A percentile compares a stretch with the other conserved stretches of the same genome.
phyloP scores from a whole-genome alignment of 2,888 invertebrate species.

The Dynastes tityus region DNA sequence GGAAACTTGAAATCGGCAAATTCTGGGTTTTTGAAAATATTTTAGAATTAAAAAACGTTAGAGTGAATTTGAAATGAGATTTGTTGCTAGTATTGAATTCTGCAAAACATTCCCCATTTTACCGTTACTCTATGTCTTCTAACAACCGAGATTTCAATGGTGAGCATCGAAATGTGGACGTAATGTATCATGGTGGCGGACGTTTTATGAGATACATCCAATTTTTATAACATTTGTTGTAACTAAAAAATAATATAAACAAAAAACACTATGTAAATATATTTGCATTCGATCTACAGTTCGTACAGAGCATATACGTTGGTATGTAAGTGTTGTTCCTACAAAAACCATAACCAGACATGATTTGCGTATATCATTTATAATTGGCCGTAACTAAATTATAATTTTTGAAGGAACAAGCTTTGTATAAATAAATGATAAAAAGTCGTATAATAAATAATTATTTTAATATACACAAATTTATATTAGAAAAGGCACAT shows the following conservation, averaged over 20 bases:
- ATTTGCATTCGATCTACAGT: slow-evolving; percentile 15
- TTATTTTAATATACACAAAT: slow-evolving; percentile 35
- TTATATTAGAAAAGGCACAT: slow-evolving; percentile 37
- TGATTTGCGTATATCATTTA: not conserved
- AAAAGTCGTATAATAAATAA: slow-evolving; percentile 23
- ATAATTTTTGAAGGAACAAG: not conserved
- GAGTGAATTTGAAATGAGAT: no score
- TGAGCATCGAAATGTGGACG: no score
- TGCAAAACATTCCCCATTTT: no score
- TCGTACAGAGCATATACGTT: not conserved
- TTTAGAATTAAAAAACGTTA: no score
- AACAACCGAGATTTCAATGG: no score
- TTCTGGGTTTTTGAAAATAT: no score
- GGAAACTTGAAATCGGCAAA: no score
- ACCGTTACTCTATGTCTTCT: no score
- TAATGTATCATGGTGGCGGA: no score
- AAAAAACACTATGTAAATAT: slow-evolving; percentile 6
- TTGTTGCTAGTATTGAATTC: no score
- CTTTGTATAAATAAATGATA: slow-evolving; percentile 13
- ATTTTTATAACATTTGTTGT: not conserved
- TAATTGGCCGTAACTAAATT: not conserved
- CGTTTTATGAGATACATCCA: no score
- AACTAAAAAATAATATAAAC: slow-evolving; percentile 7
- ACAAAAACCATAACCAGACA: not conserved
- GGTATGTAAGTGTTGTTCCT: not conserved